These are phyloP conservation scores for Acanthosepion pharaonis DNA, from an alignment of 2,888 invertebrate genomes.

Conservation along the genomic window DNA sequence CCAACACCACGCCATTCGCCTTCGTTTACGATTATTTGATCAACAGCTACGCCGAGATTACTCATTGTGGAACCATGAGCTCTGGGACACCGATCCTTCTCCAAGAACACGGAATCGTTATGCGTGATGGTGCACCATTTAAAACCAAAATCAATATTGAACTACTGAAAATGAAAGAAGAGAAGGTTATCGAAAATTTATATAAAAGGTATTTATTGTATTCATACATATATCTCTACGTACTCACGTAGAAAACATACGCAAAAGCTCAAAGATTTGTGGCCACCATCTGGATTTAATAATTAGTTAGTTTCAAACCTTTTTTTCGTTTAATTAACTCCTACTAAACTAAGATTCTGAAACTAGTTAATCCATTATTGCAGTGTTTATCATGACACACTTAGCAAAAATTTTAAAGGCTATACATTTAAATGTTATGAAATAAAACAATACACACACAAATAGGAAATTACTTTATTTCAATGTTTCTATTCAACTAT, in stretches of 20 bases:
- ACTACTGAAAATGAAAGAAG: conserved; percentile 63
- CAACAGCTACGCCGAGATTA: conserved; percentile 62
- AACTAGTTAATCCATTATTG: too few species aligned
- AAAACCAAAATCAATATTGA: conserved; percentile 67
- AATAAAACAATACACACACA: too few species aligned
- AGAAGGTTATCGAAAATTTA: conserved; percentile 58
- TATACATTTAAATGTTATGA: too few species aligned
- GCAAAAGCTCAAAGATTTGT: too few species aligned
- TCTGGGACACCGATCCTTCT: conserved; percentile 63
- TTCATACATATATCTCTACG: background rate
- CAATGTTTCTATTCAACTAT: too few species aligned
- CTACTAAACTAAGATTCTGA: too few species aligned
- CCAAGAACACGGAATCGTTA: conserved; percentile 69
- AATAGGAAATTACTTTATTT: too few species aligned
- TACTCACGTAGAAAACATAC: background rate
- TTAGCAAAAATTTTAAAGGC: too few species aligned
- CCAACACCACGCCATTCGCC: conserved; percentile 55
- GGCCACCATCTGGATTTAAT: too few species aligned
- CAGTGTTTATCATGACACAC: too few species aligned
- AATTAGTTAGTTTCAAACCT: too few species aligned
- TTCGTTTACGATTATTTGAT: conserved; percentile 68
- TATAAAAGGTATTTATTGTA: conserved; percentile 60
- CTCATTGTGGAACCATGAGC: conserved; percentile 61
- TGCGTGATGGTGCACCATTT: conserved; percentile 62
- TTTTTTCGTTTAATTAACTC: too few species aligned